Conservation (phyloP, 2,797 vertebrate genomes). For the Momotus momota region DNA sequence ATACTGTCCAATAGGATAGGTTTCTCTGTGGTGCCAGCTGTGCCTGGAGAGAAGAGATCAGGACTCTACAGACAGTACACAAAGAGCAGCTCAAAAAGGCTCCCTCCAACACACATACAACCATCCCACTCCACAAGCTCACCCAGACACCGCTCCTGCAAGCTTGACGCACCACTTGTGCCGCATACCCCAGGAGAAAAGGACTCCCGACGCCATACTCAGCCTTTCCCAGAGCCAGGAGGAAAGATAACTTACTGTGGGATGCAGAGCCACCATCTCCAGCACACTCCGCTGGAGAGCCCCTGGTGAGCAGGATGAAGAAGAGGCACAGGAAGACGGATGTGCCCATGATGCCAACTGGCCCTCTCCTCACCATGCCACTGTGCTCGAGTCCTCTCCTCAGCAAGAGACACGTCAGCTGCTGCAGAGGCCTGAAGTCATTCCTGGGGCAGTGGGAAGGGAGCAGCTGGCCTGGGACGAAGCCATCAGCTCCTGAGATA, state of each 20-base stretch:
- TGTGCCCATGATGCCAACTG: conserved; percentile 9
- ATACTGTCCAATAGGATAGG: conserved; percentile 30
- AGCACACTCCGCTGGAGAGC: neutral
- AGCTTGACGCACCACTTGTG: neutral
- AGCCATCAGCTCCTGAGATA: conserved; percentile 60
- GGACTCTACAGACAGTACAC: neutral
- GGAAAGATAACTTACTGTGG: conserved; percentile 67
- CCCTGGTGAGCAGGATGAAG: neutral
- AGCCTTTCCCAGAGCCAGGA: neutral
- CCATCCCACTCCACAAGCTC: neutral
- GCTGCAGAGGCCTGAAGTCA: neutral
- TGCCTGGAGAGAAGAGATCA: conserved; percentile 36
- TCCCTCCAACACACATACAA: rapidly evolving
- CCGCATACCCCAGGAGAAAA: neutral
- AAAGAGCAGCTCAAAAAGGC: neutral
- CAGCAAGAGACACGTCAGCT: neutral
- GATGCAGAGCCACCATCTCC: neutral
- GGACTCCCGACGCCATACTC: neutral
- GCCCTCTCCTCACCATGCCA: neutral
- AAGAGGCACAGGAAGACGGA: rapidly evolving
- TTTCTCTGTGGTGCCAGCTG: neutral
- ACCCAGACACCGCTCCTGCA: neutral
- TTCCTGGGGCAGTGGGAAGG: conserved; percentile 60
- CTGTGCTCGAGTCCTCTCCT: neutral
- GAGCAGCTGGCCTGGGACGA: conserved; percentile 66